Percentiles rank a stretch among this genome's conserved stretches.
phyloP scores from a whole-genome alignment of 1,140 invertebrate genomes.

The Cherax quadricarinatus region DNA sequence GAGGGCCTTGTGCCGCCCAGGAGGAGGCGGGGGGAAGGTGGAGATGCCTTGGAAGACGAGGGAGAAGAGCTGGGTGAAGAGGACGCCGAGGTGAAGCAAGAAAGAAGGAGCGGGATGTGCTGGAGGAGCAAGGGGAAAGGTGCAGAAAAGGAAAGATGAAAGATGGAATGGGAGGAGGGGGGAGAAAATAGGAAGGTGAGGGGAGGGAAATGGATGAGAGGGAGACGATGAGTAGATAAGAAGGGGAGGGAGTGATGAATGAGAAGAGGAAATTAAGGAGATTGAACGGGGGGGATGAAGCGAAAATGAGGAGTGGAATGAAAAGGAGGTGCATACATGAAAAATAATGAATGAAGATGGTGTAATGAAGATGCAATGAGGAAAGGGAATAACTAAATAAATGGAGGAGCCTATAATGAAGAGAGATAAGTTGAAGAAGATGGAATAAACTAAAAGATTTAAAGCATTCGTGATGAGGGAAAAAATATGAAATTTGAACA shows the following conservation, averaged over 20 bases:
- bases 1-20: constrained; percentile 34
- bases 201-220: neutral
- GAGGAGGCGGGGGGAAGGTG: neutral
- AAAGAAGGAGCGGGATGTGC: neutral
- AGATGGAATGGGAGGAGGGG: neutral
- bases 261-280: neutral
- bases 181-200: neutral
- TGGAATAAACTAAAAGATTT: too few relatives aligned
- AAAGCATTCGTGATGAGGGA: too few relatives aligned
- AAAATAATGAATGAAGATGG: too few relatives aligned
- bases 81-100: neutral
- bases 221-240: neutral
- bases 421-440: too few relatives aligned
- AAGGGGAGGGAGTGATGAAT: neutral
- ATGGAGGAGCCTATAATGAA: too few relatives aligned
- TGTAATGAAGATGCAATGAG: too few relatives aligned
- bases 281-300: neutral
- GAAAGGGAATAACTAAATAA: too few relatives aligned
- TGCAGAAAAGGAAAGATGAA: neutral
- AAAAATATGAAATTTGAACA: too few relatives aligned
- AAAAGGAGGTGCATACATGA: neutral
- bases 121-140: neutral
- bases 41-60: constrained; percentile 1
- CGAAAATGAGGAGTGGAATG: constrained; percentile 21
- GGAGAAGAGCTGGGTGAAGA: constrained; percentile 9